A percentile compares a stretch with the other conserved stretches of the same genome.
These are phyloP conservation scores for Acrobeloides nanus DNA, from an alignment of 2,888 invertebrate genomes.

Conservation along the genomic window DNA sequence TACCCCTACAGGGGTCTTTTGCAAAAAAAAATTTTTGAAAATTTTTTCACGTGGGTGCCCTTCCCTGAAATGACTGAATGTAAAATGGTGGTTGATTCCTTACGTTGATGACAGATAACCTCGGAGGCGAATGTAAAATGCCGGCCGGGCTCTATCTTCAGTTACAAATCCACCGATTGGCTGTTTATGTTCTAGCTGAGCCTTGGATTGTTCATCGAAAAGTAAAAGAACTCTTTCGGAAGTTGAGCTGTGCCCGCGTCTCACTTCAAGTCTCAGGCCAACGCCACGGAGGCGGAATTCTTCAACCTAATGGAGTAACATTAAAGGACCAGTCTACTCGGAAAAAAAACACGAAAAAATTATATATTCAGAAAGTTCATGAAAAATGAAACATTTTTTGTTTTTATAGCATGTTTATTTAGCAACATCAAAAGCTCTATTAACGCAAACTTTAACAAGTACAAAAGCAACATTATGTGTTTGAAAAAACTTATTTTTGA, in stretches of 20 bases:
- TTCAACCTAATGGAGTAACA: constrained; percentile 23
- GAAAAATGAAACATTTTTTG: no score
- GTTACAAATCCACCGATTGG: constrained; percentile 22
- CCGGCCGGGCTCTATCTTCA: constrained; percentile 59
- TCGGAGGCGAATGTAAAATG: constrained; percentile 65
- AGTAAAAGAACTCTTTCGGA: constrained; percentile 57
- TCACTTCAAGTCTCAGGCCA: constrained; percentile 59
- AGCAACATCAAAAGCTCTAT: no score
- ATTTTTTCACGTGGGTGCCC: no score
- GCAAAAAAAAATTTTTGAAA: no score
- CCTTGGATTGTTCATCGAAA: constrained; percentile 20
- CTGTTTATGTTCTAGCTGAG: constrained; percentile 25
- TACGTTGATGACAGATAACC: constrained; percentile 62
- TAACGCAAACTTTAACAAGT: no score
- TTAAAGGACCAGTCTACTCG: no score
- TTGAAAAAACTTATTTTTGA: no score
- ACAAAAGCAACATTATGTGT: no score
- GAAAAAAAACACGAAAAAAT: no score
- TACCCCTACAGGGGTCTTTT: no score
- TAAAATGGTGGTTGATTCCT: not conserved
- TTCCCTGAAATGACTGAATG: no score
- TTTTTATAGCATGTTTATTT: not conserved
- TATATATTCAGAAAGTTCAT: no score
- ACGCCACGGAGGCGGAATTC: constrained; percentile 30
- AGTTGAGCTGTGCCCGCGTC: constrained; percentile 66